Base-by-base conservation (phyloP, 2,888 invertebrate species). In the Cosmia pyralina region DNA sequence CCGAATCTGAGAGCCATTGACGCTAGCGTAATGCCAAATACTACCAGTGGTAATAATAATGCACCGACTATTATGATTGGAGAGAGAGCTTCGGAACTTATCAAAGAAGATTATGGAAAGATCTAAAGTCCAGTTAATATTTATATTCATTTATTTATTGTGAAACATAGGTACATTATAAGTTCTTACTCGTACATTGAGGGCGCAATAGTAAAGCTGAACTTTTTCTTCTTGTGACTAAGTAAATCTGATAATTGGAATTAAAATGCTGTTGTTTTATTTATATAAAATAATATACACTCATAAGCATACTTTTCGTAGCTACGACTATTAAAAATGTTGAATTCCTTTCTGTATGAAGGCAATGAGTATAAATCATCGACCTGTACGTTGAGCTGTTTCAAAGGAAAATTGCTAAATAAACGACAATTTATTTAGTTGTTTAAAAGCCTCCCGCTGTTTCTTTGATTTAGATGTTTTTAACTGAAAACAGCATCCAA, bases 1-100 rank as follows among this genome's bases (percentile, higher is more conserved):
- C 93, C 94, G 72, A 92, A 95, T 15, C 89, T 97, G 11, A 90
- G 97, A 67, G 97, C 97, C 0, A 96, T 97, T 19, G 97, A 97
- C 81, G 96, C 97, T 1, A 97, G 97, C 75, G 93, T 97, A n/a
- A 97, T 97, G 96, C 97, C 97, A 0, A 92, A 92, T 48, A 96
- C 96, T 1, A 93, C 94, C 0, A 96, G 97, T 7, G 97, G 97
- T 0, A 97, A 97, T 83, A 97, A 96, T 1, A 96, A 97, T 80
- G 97, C 97, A 1, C 96, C 97, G 0, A 92, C 94, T 3, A 94
- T 97, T 13, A 97, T 97, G 97, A 96, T 97, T 28, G 97, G 28
- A 28, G 95, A 0, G 97, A 97, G 97, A 87, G 97, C 96, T 0
- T 92, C 96, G 3, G 97, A 97, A 86, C 88, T 97, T 88, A 96